Evolutionary conservation across 1,140 invertebrate species (phyloP).

Genomic region (Intoshia linei): DNA sequence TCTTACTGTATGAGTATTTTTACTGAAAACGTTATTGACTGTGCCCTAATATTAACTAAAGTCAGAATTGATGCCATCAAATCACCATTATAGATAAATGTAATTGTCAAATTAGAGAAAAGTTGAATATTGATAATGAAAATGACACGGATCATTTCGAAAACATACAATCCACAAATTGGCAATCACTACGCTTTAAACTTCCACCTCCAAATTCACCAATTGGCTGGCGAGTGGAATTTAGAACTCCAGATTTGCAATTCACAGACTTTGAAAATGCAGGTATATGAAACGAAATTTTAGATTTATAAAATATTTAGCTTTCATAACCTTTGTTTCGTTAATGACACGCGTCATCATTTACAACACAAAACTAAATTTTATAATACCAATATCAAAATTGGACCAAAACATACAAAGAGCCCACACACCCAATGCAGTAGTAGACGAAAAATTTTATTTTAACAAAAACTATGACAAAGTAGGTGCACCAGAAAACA

Average conservation of each 20-base stretch:
- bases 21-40: constrained; percentile 1
- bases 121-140: constrained; percentile 61
- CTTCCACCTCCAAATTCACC: constrained; percentile 41
- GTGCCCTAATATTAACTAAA: neutral
- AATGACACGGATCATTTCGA: constrained; percentile 94
- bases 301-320: too few relatives aligned
- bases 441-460: constrained; percentile 48
- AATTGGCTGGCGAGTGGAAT: constrained; percentile 96
- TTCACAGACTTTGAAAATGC: constrained; percentile 98
- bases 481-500: constrained; percentile 27
- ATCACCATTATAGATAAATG: constrained; percentile 2
- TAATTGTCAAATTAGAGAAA: constrained; percentile 69
- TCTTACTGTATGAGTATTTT: neutral
- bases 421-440: constrained; percentile 58
- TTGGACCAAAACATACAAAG: constrained; percentile 88
- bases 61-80: neutral
- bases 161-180: constrained; percentile 99
- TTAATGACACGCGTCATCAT: constrained; percentile 74
- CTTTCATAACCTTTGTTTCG: constrained; percentile 87
- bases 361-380: constrained; percentile 70
- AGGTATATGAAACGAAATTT: too few relatives aligned
- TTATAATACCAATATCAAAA: constrained; percentile 85
- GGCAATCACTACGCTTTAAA: constrained; percentile 99
- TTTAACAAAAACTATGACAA: constrained; percentile 45
- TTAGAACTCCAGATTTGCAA: constrained; percentile 86